A percentile compares a stretch with the other conserved stretches of the same genome.
Evolutionary conservation across 1,140 invertebrate species (phyloP).

Genomic region (Atta colombica): DNA sequence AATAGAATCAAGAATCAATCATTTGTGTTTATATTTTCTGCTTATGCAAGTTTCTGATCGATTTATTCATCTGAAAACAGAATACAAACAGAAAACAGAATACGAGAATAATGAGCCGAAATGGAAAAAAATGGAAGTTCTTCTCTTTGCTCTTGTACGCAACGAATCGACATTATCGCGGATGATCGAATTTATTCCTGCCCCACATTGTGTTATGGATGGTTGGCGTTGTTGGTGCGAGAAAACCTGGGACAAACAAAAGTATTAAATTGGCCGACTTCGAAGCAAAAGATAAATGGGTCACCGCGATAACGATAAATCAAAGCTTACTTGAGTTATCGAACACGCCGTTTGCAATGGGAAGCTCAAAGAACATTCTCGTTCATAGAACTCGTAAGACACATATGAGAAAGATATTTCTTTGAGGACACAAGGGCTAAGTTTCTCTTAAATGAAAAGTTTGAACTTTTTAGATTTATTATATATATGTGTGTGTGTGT

Average conservation of each 20-base stretch:
- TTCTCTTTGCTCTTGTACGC: constrained; percentile 8
- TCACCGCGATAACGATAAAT: constrained; percentile 41
- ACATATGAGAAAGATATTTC: constrained; percentile 10
- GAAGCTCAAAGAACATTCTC: constrained; percentile 4
- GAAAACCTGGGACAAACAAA: constrained; percentile 45
- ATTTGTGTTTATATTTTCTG: not conserved
- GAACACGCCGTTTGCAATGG: constrained; percentile 21
- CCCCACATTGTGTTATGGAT: not conserved
- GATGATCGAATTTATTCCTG: constrained; percentile 53
- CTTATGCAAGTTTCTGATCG: not conserved
- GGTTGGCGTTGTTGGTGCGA: not conserved
- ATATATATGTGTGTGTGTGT: not conserved
- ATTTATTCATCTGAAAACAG: not conserved
- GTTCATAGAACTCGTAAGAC: constrained; percentile 2
- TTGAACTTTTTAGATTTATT: not conserved
- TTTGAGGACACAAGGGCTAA: not conserved
- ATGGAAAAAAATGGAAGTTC: constrained; percentile 20
- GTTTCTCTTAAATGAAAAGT: not conserved
- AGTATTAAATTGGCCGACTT: constrained; percentile 33
- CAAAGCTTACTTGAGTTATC: constrained; percentile 51
- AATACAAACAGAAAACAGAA: not conserved
- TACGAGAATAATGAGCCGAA: constrained; percentile 18
- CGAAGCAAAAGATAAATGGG: constrained; percentile 39
- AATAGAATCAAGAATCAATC: constrained; percentile 11
- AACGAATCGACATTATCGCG: constrained; percentile 40